Evolutionary conservation across 2,797 vertebrate genomes (phyloP).

Genomic region (Otolemur crassicaudatus): DNA sequence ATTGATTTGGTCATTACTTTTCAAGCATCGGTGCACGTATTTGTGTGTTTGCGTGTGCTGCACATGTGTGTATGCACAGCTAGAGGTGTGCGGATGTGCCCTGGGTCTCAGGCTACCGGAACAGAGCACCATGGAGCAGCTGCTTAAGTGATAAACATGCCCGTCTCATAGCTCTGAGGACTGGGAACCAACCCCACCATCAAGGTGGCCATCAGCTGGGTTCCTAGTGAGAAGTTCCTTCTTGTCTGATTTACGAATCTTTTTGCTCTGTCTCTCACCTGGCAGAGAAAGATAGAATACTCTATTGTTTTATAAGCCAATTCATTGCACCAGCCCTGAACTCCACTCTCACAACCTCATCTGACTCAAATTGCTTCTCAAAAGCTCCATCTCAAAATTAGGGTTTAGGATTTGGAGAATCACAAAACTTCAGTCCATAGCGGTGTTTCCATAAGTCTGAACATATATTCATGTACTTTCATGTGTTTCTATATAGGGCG

Average conservation of each 20-base stretch:
- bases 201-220: neutral
- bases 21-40: neutral
- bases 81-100: neutral
- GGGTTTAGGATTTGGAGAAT: neutral
- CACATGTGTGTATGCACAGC: neutral
- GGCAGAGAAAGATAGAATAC: neutral
- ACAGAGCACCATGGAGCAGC: neutral
- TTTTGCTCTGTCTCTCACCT: neutral
- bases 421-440: neutral
- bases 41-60: neutral
- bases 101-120: neutral
- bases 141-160: neutral
- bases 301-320: too few relatives aligned
- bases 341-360: rapidly evolving
- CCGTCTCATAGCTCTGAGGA: neutral
- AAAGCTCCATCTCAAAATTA: neutral
- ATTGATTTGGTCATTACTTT: neutral
- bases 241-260: neutral
- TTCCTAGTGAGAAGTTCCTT: neutral
- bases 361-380: neutral
- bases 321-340: neutral
- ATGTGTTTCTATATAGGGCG: neutral
- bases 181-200: neutral
- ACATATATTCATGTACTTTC: neutral
- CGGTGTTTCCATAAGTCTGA: neutral